Conservation (phyloP, 2,113 vertebrate species). For the Ceyx melanurus region DNA sequence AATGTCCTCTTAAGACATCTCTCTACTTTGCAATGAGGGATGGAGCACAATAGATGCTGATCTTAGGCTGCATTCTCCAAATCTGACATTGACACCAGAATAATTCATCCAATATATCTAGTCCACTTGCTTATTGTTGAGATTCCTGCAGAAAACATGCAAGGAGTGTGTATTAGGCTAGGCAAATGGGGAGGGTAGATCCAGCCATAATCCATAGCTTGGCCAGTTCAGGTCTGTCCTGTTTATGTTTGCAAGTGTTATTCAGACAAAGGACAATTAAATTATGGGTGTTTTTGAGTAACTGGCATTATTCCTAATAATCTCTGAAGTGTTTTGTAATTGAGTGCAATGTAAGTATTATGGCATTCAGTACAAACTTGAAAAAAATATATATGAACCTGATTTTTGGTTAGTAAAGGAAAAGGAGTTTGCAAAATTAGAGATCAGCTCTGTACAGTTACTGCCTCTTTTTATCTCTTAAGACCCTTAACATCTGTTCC, state of each 20-base stretch:
- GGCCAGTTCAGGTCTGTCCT: background rate
- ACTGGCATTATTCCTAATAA: background rate
- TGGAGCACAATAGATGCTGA: background rate
- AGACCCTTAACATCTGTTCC: background rate
- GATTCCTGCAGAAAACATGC: background rate
- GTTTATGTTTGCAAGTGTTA: background rate
- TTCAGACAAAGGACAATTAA: background rate
- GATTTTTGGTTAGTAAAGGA: background rate
- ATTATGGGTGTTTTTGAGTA: background rate
- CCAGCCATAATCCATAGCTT: background rate
- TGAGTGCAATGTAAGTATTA: background rate
- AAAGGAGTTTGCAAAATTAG: background rate
- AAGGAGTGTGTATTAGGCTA: background rate
- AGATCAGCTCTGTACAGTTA: background rate
- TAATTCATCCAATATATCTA: background rate
- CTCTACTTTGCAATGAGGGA: background rate
- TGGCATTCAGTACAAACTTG: background rate
- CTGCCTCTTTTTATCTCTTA: background rate
- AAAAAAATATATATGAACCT: background rate
- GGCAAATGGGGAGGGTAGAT: background rate
- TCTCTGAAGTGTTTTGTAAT: background rate
- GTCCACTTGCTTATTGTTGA: background rate
- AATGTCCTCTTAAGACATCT: accelerated
- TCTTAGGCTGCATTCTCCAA: background rate
- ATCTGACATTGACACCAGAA: background rate